phyloP scores from a whole-genome alignment of 2,113 vertebrate genomes.

The Caranx melampygus region DNA sequence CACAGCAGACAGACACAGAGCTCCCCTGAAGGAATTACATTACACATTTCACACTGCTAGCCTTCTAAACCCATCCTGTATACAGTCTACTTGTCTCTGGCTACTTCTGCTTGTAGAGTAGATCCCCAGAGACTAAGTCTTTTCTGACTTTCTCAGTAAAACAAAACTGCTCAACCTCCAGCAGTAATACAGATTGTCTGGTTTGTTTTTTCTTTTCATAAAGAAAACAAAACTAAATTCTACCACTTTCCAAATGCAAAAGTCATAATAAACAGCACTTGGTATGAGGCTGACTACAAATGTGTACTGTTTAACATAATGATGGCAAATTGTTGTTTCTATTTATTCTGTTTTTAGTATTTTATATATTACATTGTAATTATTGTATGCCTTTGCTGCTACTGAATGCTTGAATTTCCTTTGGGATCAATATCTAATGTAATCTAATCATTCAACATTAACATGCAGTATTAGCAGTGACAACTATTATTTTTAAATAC shows the following conservation, averaged over 20 bases:
- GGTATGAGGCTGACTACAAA: not conserved
- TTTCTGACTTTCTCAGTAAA: not conserved
- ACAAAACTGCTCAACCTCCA: not conserved
- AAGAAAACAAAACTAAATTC: not conserved
- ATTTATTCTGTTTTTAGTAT: too few relatives aligned
- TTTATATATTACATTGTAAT: too few relatives aligned
- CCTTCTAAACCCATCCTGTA: not conserved
- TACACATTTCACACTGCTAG: not conserved
- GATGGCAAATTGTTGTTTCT: too few relatives aligned
- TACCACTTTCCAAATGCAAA: not conserved
- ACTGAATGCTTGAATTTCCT: too few relatives aligned
- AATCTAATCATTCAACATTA: too few relatives aligned
- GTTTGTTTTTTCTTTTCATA: too few relatives aligned
- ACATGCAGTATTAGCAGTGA: too few relatives aligned
- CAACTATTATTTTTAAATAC: not conserved
- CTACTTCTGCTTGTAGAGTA: not conserved
- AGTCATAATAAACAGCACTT: not conserved
- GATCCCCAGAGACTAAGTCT: not conserved
- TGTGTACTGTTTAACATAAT: not conserved
- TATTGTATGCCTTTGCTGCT: too few relatives aligned
- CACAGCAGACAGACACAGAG: not conserved
- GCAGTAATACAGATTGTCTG: not conserved
- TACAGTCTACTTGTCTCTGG: not conserved
- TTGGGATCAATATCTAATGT: too few relatives aligned
- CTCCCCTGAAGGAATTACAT: not conserved